Evolutionary conservation across 2,113 vertebrate genomes (phyloP).

Genomic region (Phalacrocorax brasilianus): DNA sequence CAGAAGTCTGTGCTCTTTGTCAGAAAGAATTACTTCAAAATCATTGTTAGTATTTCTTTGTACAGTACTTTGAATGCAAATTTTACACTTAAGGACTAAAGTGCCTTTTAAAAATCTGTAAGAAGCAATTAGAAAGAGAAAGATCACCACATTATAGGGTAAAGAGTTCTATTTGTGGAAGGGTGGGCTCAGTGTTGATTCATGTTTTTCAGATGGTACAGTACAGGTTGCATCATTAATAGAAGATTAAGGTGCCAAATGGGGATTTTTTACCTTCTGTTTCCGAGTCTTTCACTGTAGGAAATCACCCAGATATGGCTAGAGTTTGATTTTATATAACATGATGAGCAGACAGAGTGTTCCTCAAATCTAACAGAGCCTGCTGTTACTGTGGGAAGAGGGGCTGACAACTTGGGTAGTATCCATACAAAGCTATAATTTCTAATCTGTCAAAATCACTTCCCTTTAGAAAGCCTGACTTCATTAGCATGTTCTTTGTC

Average conservation of each 20-base stretch:
- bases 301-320: slow-evolving; percentile 64
- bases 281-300: slow-evolving; percentile 62
- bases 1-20: slow-evolving; percentile 9
- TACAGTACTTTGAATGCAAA: slow-evolving; percentile 47
- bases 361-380: slow-evolving; percentile 69
- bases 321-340: slow-evolving; percentile 67
- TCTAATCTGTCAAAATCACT: slow-evolving; percentile 77
- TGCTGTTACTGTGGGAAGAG: slow-evolving; percentile 67
- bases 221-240: slow-evolving; percentile 61
- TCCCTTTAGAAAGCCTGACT: slow-evolving; percentile 73
- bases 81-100: slow-evolving; percentile 56
- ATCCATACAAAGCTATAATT: slow-evolving; percentile 71
- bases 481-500: slow-evolving; percentile 72
- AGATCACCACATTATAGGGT: slow-evolving; percentile 20
- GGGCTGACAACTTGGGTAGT: slow-evolving; percentile 70
- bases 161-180: slow-evolving; percentile 35
- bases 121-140: slow-evolving; percentile 58
- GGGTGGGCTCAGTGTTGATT: slow-evolving; percentile 49
- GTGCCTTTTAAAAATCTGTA: slow-evolving; percentile 62
- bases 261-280: slow-evolving; percentile 64
- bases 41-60: slow-evolving; percentile 64
- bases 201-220: slow-evolving; percentile 48
- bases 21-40: slow-evolving; percentile 44
- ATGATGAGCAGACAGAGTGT: slow-evolving; percentile 60
- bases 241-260: slow-evolving; percentile 64